These are phyloP conservation scores for Cacatua alba DNA, from an alignment of 2,113 vertebrate species.

Conservation along the genomic window DNA sequence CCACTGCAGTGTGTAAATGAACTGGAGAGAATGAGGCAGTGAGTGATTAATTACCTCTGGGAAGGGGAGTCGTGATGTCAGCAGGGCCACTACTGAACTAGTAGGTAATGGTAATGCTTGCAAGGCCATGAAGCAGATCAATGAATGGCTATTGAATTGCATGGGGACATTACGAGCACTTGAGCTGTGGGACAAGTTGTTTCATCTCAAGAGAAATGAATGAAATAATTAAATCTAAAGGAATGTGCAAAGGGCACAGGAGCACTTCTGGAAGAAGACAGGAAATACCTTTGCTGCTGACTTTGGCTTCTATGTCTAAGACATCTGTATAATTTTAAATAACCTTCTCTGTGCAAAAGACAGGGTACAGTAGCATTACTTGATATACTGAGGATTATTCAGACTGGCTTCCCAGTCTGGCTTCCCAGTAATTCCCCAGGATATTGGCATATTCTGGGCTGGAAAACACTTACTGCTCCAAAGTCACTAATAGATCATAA, in stretches of 20 bases:
- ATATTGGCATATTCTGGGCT: background rate
- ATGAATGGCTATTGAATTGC: background rate
- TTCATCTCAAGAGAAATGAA: background rate
- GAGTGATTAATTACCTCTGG: background rate
- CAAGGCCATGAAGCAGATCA: background rate
- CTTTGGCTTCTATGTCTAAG: background rate
- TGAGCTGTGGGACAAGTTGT: background rate
- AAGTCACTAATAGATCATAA: slow-evolving; percentile 36
- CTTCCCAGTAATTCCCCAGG: background rate
- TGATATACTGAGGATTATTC: background rate
- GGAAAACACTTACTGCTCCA: background rate
- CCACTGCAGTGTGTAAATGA: background rate
- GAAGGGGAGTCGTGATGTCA: background rate
- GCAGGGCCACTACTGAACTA: background rate
- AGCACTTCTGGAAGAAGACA: slow-evolving; percentile 11
- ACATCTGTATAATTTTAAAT: background rate
- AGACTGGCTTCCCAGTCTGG: background rate
- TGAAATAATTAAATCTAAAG: background rate
- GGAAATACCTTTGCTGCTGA: slow-evolving; percentile 22
- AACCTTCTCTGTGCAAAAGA: background rate
- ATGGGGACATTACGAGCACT: background rate
- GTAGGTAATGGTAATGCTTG: background rate
- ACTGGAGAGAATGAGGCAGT: background rate
- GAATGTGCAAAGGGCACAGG: background rate
- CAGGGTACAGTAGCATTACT: background rate